phyloP scores from a whole-genome alignment of 2,797 vertebrate genomes.

The Trachops cirrhosus region DNA sequence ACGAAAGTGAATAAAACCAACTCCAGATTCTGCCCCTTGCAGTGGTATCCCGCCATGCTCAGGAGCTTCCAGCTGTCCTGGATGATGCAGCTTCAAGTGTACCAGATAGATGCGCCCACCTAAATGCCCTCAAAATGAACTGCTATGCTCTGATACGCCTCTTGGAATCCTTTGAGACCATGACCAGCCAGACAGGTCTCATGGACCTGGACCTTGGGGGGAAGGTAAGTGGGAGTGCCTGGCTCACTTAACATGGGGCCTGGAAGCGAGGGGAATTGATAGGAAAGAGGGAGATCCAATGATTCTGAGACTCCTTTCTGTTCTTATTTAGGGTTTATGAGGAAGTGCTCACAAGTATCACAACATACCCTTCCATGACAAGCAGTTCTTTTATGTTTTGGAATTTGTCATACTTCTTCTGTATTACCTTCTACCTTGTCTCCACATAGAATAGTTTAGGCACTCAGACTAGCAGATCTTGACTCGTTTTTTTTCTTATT shows the following conservation, averaged over 20 bases:
- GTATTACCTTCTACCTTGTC: not conserved
- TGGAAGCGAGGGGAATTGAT: not conserved
- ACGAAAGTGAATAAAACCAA: not conserved
- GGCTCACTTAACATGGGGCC: not conserved
- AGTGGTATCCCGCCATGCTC: constrained; percentile 90
- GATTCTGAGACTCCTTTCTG: not conserved
- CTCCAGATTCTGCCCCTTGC: constrained; percentile 45
- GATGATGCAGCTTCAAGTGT: constrained; percentile 79
- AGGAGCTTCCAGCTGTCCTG: constrained; percentile 87
- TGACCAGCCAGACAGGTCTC: constrained; percentile 83
- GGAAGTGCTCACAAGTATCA: not conserved
- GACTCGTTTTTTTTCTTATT: not conserved
- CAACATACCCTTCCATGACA: not conserved
- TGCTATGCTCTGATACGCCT: constrained; percentile 92
- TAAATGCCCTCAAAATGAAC: constrained; percentile 95
- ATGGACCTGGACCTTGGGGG: constrained; percentile 73
- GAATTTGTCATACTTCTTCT: not conserved
- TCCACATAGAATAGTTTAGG: not conserved
- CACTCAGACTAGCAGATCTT: not conserved
- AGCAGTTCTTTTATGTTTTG: not conserved
- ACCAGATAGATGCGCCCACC: constrained; percentile 87
- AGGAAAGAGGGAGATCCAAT: not conserved
- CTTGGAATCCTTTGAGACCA: constrained; percentile 89
- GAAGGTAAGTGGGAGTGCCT: constrained; percentile 75
- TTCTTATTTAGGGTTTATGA: not conserved